Conservation (phyloP, 2,113 vertebrate species). For the Syrrhaptes paradoxus region DNA sequence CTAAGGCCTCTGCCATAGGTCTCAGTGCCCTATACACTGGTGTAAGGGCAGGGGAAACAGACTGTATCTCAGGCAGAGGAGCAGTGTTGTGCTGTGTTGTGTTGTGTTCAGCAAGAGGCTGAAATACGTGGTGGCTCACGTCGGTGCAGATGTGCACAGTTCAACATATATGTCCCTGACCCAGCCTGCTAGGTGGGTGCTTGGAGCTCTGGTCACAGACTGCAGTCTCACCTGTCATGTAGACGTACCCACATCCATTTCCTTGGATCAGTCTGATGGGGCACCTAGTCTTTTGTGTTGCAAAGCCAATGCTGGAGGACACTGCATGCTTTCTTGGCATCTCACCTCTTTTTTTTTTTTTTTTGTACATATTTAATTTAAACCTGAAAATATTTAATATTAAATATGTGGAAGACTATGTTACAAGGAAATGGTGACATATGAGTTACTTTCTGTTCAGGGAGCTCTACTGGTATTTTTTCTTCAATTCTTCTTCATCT, state of each 20-base stretch:
- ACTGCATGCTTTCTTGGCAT: accelerated
- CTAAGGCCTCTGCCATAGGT: background rate
- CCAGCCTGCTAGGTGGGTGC: background rate
- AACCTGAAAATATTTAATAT: background rate
- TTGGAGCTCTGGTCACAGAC: background rate
- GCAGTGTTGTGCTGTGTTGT: background rate
- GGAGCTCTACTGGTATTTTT: background rate
- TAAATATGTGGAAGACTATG: background rate
- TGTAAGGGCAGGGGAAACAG: background rate
- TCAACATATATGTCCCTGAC: accelerated
- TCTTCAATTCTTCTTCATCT: background rate
- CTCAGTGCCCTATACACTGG: accelerated
- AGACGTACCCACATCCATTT: background rate
- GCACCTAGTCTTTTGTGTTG: background rate
- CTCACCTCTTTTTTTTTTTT: background rate
- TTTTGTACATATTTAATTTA: background rate
- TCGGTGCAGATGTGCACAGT: background rate
- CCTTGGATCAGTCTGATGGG: background rate
- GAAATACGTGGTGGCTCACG: background rate
- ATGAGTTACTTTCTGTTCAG: background rate
- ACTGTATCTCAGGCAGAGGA: background rate
- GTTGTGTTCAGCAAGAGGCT: background rate
- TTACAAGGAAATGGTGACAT: background rate
- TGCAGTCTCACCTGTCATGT: accelerated
- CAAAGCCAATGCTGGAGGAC: background rate